Conservation (phyloP, 2,113 vertebrate genomes). For the Progne subis region DNA sequence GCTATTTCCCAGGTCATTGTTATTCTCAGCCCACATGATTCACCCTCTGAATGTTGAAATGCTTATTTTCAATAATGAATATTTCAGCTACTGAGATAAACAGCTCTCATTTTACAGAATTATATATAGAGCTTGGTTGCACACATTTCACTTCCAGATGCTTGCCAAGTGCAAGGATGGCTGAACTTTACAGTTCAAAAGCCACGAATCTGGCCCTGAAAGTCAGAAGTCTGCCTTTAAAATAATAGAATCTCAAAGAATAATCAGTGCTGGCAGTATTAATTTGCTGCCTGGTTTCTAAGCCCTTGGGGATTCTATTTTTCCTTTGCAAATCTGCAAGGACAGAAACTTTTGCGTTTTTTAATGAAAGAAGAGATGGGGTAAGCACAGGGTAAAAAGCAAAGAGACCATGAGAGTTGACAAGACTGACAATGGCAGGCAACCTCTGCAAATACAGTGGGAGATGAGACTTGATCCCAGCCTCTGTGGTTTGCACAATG, state of each 20-base stretch:
- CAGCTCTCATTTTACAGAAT: conserved; percentile 35
- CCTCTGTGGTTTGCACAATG: not conserved
- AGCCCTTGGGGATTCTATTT: conserved; percentile 32
- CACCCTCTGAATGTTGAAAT: conserved; percentile 18
- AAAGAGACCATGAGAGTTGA: not conserved
- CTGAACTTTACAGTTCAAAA: conserved; percentile 54
- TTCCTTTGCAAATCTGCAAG: conserved; percentile 28
- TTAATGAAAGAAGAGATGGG: conserved; percentile 20
- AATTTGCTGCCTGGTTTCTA: conserved; percentile 55
- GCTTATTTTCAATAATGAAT: conserved; percentile 43
- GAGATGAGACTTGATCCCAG: conserved; percentile 25
- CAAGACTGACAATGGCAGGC: conserved; percentile 41
- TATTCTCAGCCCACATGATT: conserved; percentile 7
- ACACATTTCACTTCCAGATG: not conserved
- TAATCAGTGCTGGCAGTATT: conserved; percentile 46
- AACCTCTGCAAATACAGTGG: not conserved
- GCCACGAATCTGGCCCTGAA: conserved; percentile 14
- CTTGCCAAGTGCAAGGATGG: conserved; percentile 31
- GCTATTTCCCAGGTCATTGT: not conserved
- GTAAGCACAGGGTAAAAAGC: conserved; percentile 27
- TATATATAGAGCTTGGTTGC: conserved; percentile 9
- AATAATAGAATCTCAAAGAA: conserved; percentile 40
- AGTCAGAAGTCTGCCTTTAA: conserved; percentile 37
- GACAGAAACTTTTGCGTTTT: not conserved
- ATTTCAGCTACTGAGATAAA: conserved; percentile 51